Conservation (phyloP, 2,888 invertebrate genomes). For the Syritta pipiens region DNA sequence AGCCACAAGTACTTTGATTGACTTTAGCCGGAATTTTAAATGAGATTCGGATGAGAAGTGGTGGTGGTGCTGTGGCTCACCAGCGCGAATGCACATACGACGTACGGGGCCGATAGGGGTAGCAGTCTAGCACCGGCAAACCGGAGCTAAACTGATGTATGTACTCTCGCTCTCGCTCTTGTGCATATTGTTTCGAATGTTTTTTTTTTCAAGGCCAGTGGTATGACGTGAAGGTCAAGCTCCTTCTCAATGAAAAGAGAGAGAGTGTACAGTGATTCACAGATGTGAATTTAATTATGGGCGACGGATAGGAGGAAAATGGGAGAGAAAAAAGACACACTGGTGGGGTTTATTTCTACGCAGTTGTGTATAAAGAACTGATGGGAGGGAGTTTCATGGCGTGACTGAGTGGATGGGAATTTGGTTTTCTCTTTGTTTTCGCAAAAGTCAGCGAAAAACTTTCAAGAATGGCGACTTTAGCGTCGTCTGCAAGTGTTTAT, state of each 20-base stretch:
- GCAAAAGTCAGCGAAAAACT: too few relatives aligned
- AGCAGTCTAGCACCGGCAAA: slow-evolving; percentile 39
- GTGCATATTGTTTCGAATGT: slow-evolving; percentile 29
- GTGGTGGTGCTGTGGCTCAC: slow-evolving; percentile 31
- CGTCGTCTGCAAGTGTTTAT: too few relatives aligned
- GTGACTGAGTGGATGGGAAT: too few relatives aligned
- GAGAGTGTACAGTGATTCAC: slow-evolving; percentile 45
- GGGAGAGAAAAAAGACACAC: too few relatives aligned
- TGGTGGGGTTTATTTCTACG: too few relatives aligned
- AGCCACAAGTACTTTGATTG: slow-evolving; percentile 31
- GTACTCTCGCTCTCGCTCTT: slow-evolving; percentile 39
- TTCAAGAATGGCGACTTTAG: too few relatives aligned
- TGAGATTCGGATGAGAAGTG: slow-evolving; percentile 26
- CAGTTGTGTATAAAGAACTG: too few relatives aligned
- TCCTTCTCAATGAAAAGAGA: slow-evolving; percentile 39
- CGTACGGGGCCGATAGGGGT: slow-evolving; percentile 12
- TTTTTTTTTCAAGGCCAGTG: slow-evolving; percentile 67
- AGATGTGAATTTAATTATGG: background rate
- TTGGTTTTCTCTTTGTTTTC: too few relatives aligned
- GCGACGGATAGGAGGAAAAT: too few relatives aligned
- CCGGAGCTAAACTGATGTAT: too few relatives aligned
- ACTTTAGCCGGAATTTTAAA: slow-evolving; percentile 25
- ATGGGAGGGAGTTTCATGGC: too few relatives aligned
- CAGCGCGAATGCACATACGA: slow-evolving; percentile 30
- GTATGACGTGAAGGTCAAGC: slow-evolving; percentile 65